Conservation (phyloP, 1,140 invertebrate species). For the Panulirus ornatus region DNA sequence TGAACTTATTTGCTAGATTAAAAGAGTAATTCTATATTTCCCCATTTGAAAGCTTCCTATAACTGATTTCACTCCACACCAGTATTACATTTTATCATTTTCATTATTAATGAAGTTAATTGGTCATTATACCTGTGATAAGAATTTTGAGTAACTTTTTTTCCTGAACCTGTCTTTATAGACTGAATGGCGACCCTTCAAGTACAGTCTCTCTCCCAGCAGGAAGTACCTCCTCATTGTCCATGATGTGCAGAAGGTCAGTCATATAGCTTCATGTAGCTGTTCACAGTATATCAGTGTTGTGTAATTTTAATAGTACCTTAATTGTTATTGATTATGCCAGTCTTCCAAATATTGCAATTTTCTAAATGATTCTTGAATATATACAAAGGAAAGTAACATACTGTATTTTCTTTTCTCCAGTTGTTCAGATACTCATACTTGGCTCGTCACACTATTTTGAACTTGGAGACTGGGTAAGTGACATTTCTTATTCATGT, state of each 20-base stretch:
- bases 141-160: too few relatives aligned
- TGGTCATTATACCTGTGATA: too few relatives aligned
- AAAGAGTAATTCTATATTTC: too few relatives aligned
- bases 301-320: background rate
- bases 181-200: conserved; percentile 79
- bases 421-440: conserved; percentile 82
- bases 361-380: too few relatives aligned
- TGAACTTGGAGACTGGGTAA: conserved; percentile 81
- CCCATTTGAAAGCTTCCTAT: too few relatives aligned
- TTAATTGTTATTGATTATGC: background rate
- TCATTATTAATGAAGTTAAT: too few relatives aligned
- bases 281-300: background rate
- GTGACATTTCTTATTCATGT: conserved; percentile 71
- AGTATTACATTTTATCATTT: too few relatives aligned
- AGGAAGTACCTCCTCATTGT: conserved; percentile 80
- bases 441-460: conserved; percentile 81
- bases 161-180: conserved; percentile 75
- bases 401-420: conserved; percentile 77
- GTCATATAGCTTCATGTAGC: conserved; percentile 40
- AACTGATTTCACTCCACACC: too few relatives aligned
- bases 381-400: too few relatives aligned
- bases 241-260: conserved; percentile 80
- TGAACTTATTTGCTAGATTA: too few relatives aligned
- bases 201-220: conserved; percentile 80
- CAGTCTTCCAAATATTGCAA: too few relatives aligned